phyloP scores from a whole-genome alignment of 2,113 vertebrate genomes.

The Pachypanchax playfairii region DNA sequence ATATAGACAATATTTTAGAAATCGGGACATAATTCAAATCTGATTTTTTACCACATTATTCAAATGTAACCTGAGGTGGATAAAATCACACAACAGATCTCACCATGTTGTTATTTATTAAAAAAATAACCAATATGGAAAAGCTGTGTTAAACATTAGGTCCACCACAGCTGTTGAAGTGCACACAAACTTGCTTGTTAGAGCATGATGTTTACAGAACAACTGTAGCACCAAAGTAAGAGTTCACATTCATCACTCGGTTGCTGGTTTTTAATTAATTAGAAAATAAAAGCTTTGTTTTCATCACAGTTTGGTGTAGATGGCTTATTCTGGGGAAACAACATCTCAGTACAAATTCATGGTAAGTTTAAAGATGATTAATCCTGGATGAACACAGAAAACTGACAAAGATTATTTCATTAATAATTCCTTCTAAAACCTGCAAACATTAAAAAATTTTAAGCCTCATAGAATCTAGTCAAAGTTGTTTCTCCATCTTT shows the following conservation, averaged over 20 bases:
- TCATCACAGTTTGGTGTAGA: neutral
- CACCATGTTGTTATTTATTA: too few relatives aligned
- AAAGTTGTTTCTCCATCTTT: constrained; percentile 4
- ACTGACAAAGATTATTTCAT: neutral
- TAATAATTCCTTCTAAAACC: neutral
- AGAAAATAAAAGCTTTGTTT: neutral
- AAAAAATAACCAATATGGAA: too few relatives aligned
- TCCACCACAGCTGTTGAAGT: neutral
- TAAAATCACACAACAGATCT: too few relatives aligned
- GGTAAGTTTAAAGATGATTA: neutral
- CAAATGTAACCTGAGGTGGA: too few relatives aligned
- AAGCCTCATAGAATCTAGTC: neutral
- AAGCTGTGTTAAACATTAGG: too few relatives aligned
- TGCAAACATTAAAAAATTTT: neutral
- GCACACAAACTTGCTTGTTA: neutral
- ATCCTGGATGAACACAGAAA: neutral
- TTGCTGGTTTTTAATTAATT: neutral
- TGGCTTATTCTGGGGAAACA: neutral
- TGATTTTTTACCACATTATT: too few relatives aligned
- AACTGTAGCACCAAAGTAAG: neutral
- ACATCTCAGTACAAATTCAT: neutral
- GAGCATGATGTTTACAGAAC: neutral
- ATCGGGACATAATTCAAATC: too few relatives aligned
- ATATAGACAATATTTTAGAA: too few relatives aligned
- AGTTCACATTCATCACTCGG: neutral